phyloP scores from a whole-genome alignment of 2,113 vertebrate species.

The Eupsittula cactorum region DNA sequence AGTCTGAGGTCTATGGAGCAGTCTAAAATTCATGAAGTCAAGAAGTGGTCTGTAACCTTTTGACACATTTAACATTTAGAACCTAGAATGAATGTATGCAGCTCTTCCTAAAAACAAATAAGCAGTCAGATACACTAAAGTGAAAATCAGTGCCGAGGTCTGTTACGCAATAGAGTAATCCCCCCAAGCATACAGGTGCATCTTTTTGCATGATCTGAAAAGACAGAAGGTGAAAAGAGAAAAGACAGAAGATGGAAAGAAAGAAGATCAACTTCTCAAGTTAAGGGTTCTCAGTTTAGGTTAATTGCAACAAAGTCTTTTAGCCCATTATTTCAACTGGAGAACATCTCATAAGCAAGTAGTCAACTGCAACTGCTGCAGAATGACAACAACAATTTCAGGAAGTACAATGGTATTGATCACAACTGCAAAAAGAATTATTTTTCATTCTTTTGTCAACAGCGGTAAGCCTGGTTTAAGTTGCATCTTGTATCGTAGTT shows the following conservation, averaged over 20 bases:
- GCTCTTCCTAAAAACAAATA: not conserved
- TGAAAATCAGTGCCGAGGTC: not conserved
- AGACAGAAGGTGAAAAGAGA: not conserved
- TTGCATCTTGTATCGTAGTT: not conserved
- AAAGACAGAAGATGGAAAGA: not conserved
- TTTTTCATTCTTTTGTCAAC: not conserved
- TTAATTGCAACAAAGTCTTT: not conserved
- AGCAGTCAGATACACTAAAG: not conserved
- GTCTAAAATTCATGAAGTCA: not conserved
- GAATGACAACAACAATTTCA: not conserved
- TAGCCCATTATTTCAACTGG: not conserved
- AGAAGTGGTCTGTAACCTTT: not conserved
- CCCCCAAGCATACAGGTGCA: not conserved
- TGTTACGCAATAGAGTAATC: not conserved
- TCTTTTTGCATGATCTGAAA: not conserved
- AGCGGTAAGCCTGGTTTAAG: not conserved
- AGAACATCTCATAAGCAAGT: not conserved
- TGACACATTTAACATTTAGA: not conserved
- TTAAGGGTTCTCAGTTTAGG: not conserved
- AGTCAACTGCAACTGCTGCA: not conserved
- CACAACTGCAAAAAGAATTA: not conserved
- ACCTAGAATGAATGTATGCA: not conserved
- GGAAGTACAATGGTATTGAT: not conserved
- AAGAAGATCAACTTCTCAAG: not conserved
- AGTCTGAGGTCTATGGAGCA: not conserved